phyloP scores from a whole-genome alignment of 2,888 invertebrate genomes.

The Xestoiulus laeticollis region DNA sequence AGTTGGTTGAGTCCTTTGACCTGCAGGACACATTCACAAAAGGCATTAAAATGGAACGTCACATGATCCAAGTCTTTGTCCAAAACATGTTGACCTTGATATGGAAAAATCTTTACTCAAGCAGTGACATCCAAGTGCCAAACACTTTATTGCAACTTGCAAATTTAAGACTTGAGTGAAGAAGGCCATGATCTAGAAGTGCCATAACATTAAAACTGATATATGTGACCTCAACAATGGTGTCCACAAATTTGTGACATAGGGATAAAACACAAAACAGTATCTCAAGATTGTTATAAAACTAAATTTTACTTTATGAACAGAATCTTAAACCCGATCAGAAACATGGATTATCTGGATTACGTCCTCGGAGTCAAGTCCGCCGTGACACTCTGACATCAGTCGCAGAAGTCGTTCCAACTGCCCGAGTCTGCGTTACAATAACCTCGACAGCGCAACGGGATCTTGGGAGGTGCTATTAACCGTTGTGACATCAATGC shows the following conservation, averaged over 20 bases:
- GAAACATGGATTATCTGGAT: neutral
- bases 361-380: neutral
- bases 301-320: conserved; percentile 20
- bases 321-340: neutral
- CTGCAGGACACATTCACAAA: neutral
- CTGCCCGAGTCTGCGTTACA: neutral
- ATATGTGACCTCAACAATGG: neutral
- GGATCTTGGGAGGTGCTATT: neutral
- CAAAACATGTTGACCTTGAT: conserved; percentile 36
- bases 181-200: too few relatives aligned
- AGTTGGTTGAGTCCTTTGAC: too few relatives aligned
- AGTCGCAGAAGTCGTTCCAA: too few relatives aligned
- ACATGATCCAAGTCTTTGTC: neutral
- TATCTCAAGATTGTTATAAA: too few relatives aligned
- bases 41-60: conserved; percentile 5
- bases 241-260: too few relatives aligned
- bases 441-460: neutral
- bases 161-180: too few relatives aligned
- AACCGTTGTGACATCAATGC: too few relatives aligned
- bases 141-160: neutral
- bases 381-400: neutral
- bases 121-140: neutral
- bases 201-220: neutral
- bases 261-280: neutral
- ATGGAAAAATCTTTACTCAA: neutral